Conservation (phyloP, 2,113 vertebrate species). For the Rhegmatorhina hoffmannsi region DNA sequence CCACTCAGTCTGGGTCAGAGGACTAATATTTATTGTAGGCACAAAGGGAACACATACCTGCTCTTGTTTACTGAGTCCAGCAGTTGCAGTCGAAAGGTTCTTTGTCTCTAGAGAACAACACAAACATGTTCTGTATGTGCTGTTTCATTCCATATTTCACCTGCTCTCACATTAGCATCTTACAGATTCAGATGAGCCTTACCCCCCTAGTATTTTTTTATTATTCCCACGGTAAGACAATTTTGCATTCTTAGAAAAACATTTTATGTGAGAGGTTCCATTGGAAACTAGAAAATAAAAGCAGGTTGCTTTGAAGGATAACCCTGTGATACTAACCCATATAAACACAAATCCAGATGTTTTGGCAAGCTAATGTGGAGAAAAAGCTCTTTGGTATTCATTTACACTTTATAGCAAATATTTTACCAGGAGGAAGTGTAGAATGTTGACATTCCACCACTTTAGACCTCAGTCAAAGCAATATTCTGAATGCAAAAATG, state of each 20-base stretch:
- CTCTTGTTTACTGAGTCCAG: background rate
- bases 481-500: constrained; percentile 32
- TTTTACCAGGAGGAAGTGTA: constrained; percentile 64
- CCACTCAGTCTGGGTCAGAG: background rate
- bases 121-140: background rate
- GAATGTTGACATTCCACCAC: constrained; percentile 67
- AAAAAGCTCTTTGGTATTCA: constrained; percentile 63
- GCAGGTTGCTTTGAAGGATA: constrained; percentile 43
- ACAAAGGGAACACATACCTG: background rate
- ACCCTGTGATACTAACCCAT: constrained; percentile 18
- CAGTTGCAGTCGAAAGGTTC: background rate
- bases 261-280: constrained; percentile 14
- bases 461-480: constrained; percentile 48
- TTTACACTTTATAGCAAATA: constrained; percentile 74
- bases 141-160: background rate
- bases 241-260: constrained; percentile 49
- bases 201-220: background rate
- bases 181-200: background rate
- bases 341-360: constrained; percentile 68
- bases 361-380: constrained; percentile 35
- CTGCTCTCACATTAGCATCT: background rate
- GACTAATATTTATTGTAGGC: background rate
- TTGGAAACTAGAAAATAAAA: constrained; percentile 33
- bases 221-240: constrained; percentile 15
- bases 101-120: background rate